Base-by-base conservation (phyloP, 1,140 invertebrate species). In the Adoxophyes honmai region DNA sequence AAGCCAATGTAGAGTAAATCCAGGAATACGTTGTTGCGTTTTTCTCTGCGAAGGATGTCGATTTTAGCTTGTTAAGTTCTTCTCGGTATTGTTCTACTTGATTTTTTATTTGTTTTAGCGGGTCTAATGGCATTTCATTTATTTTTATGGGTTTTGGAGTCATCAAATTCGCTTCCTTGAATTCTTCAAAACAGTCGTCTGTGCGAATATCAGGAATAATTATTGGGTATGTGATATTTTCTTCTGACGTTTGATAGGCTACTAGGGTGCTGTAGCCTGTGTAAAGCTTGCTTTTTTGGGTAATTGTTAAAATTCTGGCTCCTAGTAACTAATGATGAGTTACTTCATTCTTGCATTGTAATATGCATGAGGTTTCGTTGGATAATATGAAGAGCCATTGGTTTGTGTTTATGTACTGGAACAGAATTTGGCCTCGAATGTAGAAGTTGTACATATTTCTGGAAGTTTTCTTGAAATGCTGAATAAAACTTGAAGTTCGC, bases 301-400 rank as follows among this genome's bases (percentile, higher is more conserved):
- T 18, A 16, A 71, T 37, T 0, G 52, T 55, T 14, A 72, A 15
- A 1, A 72, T 70, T 34, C 64, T 64, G 10, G 62, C 21, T 11
- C 62, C 59, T 37, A 67, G 14, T 3, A 73, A 7, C 9, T 59
- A 57, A 7, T 65, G 53, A 33, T 64, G 48, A 0, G 65, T 59
- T 13, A 61, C 35, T 64, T 68, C 38, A 11, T 59, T 57, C 6
- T 59, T 36, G 33, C 65, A 70, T 55, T n/a, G n/a, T n/a, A n/a
- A n/a, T n/a, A n/a, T n/a, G n/a, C n/a, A n/a, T n/a, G n/a, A 8
- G 6, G 60, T 68, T 56, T 34, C 36, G 4, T 44, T 38, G 33
- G 13, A 60, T 7, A 70, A 4, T 6, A 69, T 66, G 33, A 56
- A 71, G 9, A 76, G 51, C 66, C 70, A 76, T 58, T 55, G 65